A percentile compares a stretch with the other conserved stretches of the same genome.
Evolutionary conservation across 1,140 invertebrate genomes (phyloP).

Genomic region (Mya arenaria): DNA sequence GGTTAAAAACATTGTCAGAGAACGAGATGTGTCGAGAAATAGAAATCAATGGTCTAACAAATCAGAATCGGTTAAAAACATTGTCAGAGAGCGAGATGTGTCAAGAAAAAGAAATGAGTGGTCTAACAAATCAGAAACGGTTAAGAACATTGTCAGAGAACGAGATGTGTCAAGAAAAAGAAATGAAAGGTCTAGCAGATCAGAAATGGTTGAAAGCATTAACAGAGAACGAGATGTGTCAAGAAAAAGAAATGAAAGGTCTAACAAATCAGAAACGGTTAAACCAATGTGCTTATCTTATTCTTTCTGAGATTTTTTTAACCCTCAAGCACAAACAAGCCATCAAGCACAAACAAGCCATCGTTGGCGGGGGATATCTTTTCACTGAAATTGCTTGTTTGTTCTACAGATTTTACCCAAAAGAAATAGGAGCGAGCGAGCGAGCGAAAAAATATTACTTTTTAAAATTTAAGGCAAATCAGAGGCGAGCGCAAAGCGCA

Average conservation of each 20-base stretch:
- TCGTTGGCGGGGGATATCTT: no score
- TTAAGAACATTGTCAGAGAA: not conserved
- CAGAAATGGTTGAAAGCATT: not conserved
- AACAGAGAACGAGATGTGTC: not conserved
- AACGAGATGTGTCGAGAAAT: not conserved
- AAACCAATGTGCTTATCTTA: no score
- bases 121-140: not conserved
- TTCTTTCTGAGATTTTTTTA: no score
- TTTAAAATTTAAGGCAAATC: no score
- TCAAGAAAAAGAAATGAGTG: not conserved
- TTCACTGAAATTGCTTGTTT: no score
- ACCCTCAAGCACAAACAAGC: no score
- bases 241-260: not conserved
- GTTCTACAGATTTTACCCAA: no score
- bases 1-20: no score
- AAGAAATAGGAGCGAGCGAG: no score
- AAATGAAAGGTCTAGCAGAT: not conserved
- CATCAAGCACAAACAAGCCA: no score
- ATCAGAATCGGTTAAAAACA: not conserved
- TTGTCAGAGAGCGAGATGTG: not conserved
- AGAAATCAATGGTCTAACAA: not conserved
- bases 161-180: constrained; percentile 4
- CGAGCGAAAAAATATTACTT: no score
- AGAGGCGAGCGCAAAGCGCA: no score
- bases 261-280: not conserved